Percentiles rank a stretch among this genome's conserved stretches.
Evolutionary conservation across 2,888 invertebrate genomes (phyloP).

Genomic region (Unio pictorum): DNA sequence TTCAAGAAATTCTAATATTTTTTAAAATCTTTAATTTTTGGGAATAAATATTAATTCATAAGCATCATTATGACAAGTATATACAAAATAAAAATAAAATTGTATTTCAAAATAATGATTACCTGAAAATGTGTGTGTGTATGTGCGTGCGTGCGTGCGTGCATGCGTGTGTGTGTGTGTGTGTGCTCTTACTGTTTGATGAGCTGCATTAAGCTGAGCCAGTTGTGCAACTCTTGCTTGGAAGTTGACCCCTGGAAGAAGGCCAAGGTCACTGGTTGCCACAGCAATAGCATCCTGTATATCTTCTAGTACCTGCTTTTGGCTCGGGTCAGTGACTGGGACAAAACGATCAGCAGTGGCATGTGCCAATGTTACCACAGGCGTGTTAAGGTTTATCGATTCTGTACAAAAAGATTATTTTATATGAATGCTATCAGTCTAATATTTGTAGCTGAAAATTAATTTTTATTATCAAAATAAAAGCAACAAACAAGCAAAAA

Average conservation of each 20-base stretch:
- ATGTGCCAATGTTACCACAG: constrained; percentile 55
- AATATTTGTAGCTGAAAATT: constrained; percentile 9
- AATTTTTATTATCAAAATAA: neutral
- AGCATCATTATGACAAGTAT: no score
- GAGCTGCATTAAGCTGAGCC: constrained; percentile 64
- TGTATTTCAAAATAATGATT: no score
- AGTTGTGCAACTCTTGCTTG: constrained; percentile 67
- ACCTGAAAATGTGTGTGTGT: no score
- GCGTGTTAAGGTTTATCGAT: constrained; percentile 61
- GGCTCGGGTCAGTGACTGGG: constrained; percentile 36
- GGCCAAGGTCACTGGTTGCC: constrained; percentile 65
- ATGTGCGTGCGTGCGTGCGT: no score
- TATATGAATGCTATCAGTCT: neutral
- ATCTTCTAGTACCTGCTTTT: constrained; percentile 55
- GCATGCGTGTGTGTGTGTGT: no score
- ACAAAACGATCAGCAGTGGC: constrained; percentile 41
- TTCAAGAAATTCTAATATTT: no score
- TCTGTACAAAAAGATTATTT: constrained; percentile 34
- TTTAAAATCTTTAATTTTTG: no score
- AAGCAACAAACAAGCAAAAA: no score
- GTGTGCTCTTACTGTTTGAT: constrained; percentile 60
- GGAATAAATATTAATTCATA: no score
- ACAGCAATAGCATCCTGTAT: constrained; percentile 68
- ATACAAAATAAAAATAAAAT: no score
- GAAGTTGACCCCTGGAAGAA: constrained; percentile 66